Conservation (phyloP, 2,797 vertebrate species). For the Moxostoma hubbsi region DNA sequence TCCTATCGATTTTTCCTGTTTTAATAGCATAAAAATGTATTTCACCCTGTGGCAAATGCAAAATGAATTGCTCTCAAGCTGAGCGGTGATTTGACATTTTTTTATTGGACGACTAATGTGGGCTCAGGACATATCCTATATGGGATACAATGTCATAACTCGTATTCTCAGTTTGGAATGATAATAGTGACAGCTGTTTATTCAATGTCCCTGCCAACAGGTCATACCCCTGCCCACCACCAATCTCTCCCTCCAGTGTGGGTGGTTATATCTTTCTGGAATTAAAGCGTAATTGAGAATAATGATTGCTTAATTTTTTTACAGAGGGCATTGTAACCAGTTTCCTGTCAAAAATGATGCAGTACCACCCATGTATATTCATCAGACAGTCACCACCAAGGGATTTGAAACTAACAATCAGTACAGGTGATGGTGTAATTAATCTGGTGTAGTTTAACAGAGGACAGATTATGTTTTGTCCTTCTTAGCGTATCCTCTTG, state of each 20-base stretch:
- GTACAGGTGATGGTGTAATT: constrained; percentile 34
- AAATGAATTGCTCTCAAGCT: constrained; percentile 53
- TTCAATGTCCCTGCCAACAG: constrained; percentile 61
- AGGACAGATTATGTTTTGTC: background rate
- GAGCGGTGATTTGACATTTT: constrained; percentile 50
- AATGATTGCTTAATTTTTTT: constrained; percentile 68
- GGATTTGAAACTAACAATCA: constrained; percentile 28
- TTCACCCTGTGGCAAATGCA: constrained; percentile 32
- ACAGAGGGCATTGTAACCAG: constrained; percentile 55
- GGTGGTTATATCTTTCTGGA: constrained; percentile 68
- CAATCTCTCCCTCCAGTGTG: constrained; percentile 55
- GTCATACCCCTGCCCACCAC: constrained; percentile 48
- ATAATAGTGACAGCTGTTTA: constrained; percentile 66
- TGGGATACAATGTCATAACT: constrained; percentile 50
- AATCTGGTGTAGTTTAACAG: constrained; percentile 3
- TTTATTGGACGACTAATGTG: constrained; percentile 11
- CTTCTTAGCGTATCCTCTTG: background rate
- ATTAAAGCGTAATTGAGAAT: constrained; percentile 76
- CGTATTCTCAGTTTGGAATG: constrained; percentile 58
- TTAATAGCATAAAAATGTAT: constrained; percentile 59
- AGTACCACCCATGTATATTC: constrained; percentile 63
- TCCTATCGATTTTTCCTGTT: background rate
- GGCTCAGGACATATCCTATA: constrained; percentile 15
- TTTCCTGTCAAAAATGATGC: constrained; percentile 65
- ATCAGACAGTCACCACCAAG: constrained; percentile 54